Evolutionary conservation across 2,797 vertebrate species (phyloP).

Genomic region (Epinephelus malabaricus): DNA sequence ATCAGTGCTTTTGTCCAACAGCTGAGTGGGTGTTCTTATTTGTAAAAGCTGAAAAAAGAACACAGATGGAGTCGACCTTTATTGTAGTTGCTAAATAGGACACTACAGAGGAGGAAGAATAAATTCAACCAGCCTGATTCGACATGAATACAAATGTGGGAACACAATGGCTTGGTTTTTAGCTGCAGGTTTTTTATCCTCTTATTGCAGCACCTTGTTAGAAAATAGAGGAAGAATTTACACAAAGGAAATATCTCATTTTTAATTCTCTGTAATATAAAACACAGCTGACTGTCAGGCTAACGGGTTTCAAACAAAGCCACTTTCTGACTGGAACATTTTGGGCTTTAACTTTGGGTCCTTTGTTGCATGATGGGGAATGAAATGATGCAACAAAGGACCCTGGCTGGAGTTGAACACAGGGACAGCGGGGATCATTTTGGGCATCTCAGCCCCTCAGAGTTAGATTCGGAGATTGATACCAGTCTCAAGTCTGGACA

Average conservation of each 20-base stretch:
- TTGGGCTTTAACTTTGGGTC: no score
- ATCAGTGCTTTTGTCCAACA: no score
- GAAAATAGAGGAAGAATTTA: neutral
- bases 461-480: neutral
- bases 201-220: neutral
- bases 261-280: neutral
- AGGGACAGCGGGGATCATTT: neutral
- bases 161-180: neutral
- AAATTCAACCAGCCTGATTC: neutral
- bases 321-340: no score
- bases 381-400: neutral
- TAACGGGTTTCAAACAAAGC: no score
- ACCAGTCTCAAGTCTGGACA: neutral
- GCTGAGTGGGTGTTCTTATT: no score
- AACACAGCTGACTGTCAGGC: neutral
- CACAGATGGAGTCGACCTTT: no score
- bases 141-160: neutral
- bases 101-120: no score
- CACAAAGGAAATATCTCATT: neutral
- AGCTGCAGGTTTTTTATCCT: neutral
- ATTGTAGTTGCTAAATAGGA: no score
- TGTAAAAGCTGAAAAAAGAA: no score
- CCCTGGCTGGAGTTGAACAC: neutral
- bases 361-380: neutral
- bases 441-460: neutral